A percentile compares a stretch with the other conserved stretches of the same genome.
These are phyloP conservation scores for Thaleichthys pacificus DNA, from an alignment of 2,797 vertebrate species.

Conservation along the genomic window DNA sequence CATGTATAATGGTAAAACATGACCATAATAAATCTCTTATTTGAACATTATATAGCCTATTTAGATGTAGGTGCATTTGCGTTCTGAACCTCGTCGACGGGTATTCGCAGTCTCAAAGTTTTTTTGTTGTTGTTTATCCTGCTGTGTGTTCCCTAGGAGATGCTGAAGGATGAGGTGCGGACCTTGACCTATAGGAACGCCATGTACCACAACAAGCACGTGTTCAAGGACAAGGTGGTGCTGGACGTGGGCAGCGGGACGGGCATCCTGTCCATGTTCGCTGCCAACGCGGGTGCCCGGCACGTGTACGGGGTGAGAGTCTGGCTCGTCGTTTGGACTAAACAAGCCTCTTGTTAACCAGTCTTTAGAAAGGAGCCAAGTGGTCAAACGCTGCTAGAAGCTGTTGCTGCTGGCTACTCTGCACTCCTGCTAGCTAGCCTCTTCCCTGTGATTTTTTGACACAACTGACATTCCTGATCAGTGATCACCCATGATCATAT, in stretches of 20 bases:
- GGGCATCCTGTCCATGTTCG: slow-evolving; percentile 97
- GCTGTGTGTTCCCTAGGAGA: slow-evolving; percentile 77
- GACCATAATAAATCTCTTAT: too few relatives aligned
- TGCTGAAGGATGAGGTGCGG: slow-evolving; percentile 97
- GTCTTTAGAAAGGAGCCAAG: background rate
- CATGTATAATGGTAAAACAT: too few relatives aligned
- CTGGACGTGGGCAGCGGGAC: slow-evolving; percentile 97
- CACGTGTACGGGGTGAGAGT: slow-evolving; percentile 91
- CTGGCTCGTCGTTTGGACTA: background rate
- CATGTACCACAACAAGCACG: slow-evolving; percentile 99
- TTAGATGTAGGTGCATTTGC: too few relatives aligned
- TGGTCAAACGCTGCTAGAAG: too few relatives aligned
- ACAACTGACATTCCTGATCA: too few relatives aligned
- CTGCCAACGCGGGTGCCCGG: slow-evolving; percentile 96
- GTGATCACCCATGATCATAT: too few relatives aligned
- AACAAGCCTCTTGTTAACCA: background rate
- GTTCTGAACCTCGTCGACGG: background rate
- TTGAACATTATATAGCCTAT: too few relatives aligned
- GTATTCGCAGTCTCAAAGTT: background rate
- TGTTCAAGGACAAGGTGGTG: slow-evolving; percentile 97
- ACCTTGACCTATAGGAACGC: slow-evolving; percentile 96
- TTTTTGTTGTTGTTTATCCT: background rate
- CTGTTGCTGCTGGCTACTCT: too few relatives aligned
- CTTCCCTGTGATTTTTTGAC: too few relatives aligned
- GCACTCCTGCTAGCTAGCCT: too few relatives aligned